phyloP scores from a whole-genome alignment of 53 echinoderm and acorn worm species.

The Temnopleurus reevesii region DNA sequence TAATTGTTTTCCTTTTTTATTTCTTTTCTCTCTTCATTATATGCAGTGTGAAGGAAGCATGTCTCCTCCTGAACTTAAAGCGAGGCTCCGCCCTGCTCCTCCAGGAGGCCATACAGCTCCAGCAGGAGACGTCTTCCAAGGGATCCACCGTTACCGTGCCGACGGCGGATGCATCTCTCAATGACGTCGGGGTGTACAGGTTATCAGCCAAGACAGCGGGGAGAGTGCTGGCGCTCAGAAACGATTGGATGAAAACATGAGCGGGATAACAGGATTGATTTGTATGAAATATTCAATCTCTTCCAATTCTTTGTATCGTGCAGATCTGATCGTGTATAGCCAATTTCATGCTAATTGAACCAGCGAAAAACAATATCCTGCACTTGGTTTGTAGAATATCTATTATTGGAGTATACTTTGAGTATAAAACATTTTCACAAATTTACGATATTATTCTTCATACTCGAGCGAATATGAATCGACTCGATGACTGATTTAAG shows the following conservation, averaged over 20 bases:
- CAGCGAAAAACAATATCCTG: too few species aligned
- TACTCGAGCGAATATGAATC: too few species aligned
- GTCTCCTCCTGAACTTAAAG: slow-evolving; percentile 77
- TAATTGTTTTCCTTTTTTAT: background rate
- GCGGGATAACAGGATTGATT: too few species aligned
- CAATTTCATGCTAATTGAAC: too few species aligned
- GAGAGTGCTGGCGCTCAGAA: slow-evolving; percentile 72
- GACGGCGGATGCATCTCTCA: slow-evolving; percentile 60
- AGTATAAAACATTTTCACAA: too few species aligned
- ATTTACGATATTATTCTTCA: too few species aligned
- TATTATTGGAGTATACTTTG: too few species aligned
- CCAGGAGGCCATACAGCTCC: slow-evolving; percentile 66
- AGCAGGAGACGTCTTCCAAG: slow-evolving; percentile 59
- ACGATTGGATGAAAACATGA: slow-evolving; percentile 79
- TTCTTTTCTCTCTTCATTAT: background rate
- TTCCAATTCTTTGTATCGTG: too few species aligned
- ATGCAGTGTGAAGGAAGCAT: slow-evolving; percentile 79
- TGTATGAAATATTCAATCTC: too few species aligned
- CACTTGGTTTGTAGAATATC: too few species aligned
- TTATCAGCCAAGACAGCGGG: slow-evolving; percentile 70
- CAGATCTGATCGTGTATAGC: too few species aligned
- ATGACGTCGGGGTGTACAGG: slow-evolving; percentile 79
- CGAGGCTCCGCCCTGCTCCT: slow-evolving; percentile 80
- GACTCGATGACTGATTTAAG: too few species aligned
- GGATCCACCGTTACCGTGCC: slow-evolving; percentile 50